Evolutionary conservation across 2,888 invertebrate genomes (phyloP).

Genomic region (Oligia latruncula): DNA sequence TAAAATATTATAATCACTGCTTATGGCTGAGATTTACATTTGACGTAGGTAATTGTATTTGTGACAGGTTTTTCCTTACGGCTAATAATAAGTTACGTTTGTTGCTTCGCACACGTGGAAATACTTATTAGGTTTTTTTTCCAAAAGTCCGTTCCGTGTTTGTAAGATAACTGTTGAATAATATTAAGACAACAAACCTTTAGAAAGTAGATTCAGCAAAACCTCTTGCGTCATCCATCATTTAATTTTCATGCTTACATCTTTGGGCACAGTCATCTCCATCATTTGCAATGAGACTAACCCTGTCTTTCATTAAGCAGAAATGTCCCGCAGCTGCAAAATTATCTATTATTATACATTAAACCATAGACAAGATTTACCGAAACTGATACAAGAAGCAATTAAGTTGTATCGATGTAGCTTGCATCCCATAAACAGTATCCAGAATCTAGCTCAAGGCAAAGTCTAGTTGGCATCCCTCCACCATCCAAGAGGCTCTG

Average conservation of each 20-base stretch:
- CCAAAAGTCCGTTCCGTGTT: too few relatives aligned
- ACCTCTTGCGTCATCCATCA: neutral
- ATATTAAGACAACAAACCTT: neutral
- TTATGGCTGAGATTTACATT: constrained; percentile 37
- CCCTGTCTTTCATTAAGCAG: neutral
- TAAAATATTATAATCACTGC: constrained; percentile 31
- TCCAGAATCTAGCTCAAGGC: constrained; percentile 53
- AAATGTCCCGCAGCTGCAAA: neutral
- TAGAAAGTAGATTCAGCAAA: neutral
- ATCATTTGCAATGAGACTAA: neutral
- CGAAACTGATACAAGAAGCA: constrained; percentile 39
- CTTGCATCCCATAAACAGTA: constrained; percentile 20
- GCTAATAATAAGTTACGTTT: neutral
- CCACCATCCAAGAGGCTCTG: constrained; percentile 49
- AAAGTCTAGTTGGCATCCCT: constrained; percentile 53
- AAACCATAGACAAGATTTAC: constrained; percentile 27
- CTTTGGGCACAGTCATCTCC: neutral
- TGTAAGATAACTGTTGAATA: neutral
- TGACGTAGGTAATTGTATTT: neutral
- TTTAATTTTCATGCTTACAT: neutral
- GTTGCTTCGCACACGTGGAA: neutral
- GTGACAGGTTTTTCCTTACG: neutral
- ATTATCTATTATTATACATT: neutral
- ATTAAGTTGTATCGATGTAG: constrained; percentile 29
- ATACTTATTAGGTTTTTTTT: neutral